Evolutionary conservation across 2,797 vertebrate species (phyloP), one percentile per base, ranked within the genome.

Genomic region (Xenopus petersii): DNA sequence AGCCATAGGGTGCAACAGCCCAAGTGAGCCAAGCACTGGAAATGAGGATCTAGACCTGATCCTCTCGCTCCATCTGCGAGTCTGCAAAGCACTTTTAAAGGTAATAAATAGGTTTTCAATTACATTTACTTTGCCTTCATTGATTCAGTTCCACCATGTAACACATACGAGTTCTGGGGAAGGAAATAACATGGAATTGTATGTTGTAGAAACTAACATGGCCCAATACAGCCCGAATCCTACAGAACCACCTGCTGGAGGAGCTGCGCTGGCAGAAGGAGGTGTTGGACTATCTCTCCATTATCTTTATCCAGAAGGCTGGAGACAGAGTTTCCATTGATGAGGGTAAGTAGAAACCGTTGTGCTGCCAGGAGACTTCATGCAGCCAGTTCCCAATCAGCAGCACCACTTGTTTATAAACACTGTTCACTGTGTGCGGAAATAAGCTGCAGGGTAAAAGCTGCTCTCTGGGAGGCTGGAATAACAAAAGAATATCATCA

Each of bases 11-110:
- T 86, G 87, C 81, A 84, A 89, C 36, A 75, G 83, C 55, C 71
- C 85, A 84, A 9, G 83, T 55, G 73, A 88, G 30, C 80, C 95
- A 56, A 94, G 93, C 1, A 94, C 94, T 7, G 94, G 94, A 1
- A 85, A 91, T 74, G 91, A 86, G 55, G 87, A 90, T 84, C 86
- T 98, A 9, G 97, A 99, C 62, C 74, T 64, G 15, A 88, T 94
- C 55, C 71, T 99, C 55, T 80, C 88, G 1, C 87, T 89, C 47
- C 97, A 99, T 79, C 89, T 99, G 81, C 92, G 89, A 64, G 86
- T 94, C 73, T 98, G 95, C 83, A 89, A 85, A 81, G 85, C 88
- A 64, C 91, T 99, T 79, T 80, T 98, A 72, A 89, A 91, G 91
- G 94, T 95, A 83, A 42, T 5, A 42, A 9, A 42, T 2, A 30